Percentiles rank a stretch among this genome's conserved stretches.
Evolutionary conservation across 2,888 invertebrate genomes (phyloP).

Genomic region (Polyommatus iphigenia): DNA sequence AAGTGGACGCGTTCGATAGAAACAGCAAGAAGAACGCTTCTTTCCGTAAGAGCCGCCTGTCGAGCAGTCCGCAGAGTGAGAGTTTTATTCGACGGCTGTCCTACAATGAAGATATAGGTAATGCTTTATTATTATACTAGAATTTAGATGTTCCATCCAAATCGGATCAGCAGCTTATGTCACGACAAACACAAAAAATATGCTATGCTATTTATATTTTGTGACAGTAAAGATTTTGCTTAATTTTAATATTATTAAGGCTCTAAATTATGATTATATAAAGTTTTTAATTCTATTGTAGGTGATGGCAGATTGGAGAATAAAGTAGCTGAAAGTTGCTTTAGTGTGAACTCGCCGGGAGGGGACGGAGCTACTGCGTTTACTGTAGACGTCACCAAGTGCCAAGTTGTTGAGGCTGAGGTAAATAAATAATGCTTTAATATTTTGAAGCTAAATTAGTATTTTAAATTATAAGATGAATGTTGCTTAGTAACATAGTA

Average conservation of each 20-base stretch:
- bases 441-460: no score
- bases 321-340: constrained; percentile 45
- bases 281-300: constrained; percentile 37
- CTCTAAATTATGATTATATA: no score
- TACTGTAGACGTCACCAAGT: constrained; percentile 60
- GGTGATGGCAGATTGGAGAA: constrained; percentile 62
- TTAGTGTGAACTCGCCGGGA: constrained; percentile 62
- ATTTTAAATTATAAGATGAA: no score
- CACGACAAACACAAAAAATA: no score
- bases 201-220: no score
- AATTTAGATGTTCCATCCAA: not conserved
- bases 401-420: constrained; percentile 62
- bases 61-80: constrained; percentile 68
- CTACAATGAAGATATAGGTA: constrained; percentile 73
- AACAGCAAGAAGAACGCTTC: constrained; percentile 76
- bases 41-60: constrained; percentile 75
- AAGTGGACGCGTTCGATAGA: constrained; percentile 72
- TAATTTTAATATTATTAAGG: no score
- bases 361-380: constrained; percentile 57
- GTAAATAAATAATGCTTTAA: constrained; percentile 43
- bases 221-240: no score
- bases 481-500: no score
- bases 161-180: no score
- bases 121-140: constrained; percentile 43
- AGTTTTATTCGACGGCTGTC: constrained; percentile 66